Base-by-base conservation (phyloP, 2,113 vertebrate genomes). In the Corythornis vintsioides region DNA sequence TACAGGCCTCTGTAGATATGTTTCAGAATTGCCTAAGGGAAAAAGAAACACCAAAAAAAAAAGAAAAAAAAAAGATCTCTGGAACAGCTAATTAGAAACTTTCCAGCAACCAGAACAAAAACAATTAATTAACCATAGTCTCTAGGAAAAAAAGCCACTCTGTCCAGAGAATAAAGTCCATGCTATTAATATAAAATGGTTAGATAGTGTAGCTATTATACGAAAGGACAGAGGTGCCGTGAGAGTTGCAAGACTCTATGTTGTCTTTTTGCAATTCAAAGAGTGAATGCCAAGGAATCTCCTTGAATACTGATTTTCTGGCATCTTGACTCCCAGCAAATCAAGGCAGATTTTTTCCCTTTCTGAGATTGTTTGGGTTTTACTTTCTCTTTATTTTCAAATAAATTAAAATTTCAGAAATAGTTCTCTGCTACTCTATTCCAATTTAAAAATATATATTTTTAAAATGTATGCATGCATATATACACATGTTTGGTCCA, bases 41-140 rank as follows among this genome's bases (percentile, higher is more conserved):
- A 75, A 79, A 50, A 80, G 31, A 65, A 28, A 76, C 18, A 69
- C 7, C 35, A 69, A 52, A 65, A 89, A 78, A 79, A 50, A 17
- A 80, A 28, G 61, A 28, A 76, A 15, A 69, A 52, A 65, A 89
- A 78, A 79, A 50, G 15, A 48, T 48, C 53, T 89, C 57, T 83
- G 82, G 47, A 94, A 60, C 80, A 91, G 89, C 93, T 94, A 91
- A 95, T 95, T 95, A 95, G 93, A 93, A 95, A 87, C 80, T 93
- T 92, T 55, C 42, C 61, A 80, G 74, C 83, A 92, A 89, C 67
- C 69, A 89, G 85, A 93, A 94, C 61, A 95, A 93, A 95, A 69
- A 31, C 83, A 95, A 87, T 91, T 96, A 92, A 93, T 95, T 94
- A 95, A 85, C 80, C 59, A 74, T 56, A 93, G 66, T 95, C 55